phyloP scores from a whole-genome alignment of 2,888 invertebrate genomes.

The Zele albiditarsus region DNA sequence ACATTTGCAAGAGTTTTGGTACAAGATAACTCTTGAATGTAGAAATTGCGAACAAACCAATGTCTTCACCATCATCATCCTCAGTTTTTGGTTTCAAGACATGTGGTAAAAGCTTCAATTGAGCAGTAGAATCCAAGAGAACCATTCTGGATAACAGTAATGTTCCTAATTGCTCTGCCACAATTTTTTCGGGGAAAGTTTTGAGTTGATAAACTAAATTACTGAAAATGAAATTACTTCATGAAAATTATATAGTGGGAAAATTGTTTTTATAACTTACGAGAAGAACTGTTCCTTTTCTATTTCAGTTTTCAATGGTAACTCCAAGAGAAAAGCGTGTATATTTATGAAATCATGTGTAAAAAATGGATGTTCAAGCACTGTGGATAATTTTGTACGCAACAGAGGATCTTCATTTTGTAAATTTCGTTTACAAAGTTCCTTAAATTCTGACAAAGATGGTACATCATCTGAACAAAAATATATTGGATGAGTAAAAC shows the following conservation, averaged over 20 bases:
- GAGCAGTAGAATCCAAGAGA: slow-evolving; percentile 86
- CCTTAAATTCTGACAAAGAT: slow-evolving; percentile 80
- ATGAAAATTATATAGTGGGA: not conserved
- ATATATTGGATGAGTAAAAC: slow-evolving; percentile 46
- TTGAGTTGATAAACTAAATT: slow-evolving; percentile 80
- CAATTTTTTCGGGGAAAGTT: slow-evolving; percentile 84
- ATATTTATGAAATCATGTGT: slow-evolving; percentile 90
- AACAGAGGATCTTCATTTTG: slow-evolving; percentile 79
- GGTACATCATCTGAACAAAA: slow-evolving; percentile 79
- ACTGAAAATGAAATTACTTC: slow-evolving; percentile 63
- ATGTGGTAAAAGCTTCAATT: slow-evolving; percentile 81
- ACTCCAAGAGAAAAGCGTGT: slow-evolving; percentile 86
- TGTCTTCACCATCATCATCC: slow-evolving; percentile 65
- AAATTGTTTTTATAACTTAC: slow-evolving; percentile 62
- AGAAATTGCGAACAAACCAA: slow-evolving; percentile 80
- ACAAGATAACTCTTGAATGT: slow-evolving; percentile 84
- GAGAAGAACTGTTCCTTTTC: slow-evolving; percentile 88
- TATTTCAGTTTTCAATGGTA: slow-evolving; percentile 84
- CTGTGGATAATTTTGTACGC: slow-evolving; percentile 80
- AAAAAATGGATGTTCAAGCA: slow-evolving; percentile 84
- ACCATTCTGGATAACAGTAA: slow-evolving; percentile 89
- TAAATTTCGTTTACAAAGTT: slow-evolving; percentile 81
- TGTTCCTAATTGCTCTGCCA: slow-evolving; percentile 86
- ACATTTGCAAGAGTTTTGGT: slow-evolving; percentile 85
- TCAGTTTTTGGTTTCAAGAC: slow-evolving; percentile 83